Conservation (phyloP, 2,888 invertebrate species). For the Piscicola geometra region DNA sequence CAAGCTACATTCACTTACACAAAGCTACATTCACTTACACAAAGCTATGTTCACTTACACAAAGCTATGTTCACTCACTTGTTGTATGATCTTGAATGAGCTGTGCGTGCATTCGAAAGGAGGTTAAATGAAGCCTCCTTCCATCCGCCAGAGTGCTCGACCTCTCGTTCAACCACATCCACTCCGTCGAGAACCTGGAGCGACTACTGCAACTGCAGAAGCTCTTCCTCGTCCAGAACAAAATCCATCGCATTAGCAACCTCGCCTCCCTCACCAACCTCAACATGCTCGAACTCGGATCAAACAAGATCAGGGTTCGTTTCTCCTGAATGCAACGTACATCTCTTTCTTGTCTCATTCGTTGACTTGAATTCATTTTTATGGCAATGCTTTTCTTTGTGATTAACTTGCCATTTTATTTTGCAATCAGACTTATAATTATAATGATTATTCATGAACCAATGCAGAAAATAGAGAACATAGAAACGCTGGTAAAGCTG, state of each 20-base stretch:
- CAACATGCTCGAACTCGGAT: constrained; percentile 83
- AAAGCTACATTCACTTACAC: neutral
- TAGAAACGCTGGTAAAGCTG: constrained; percentile 70
- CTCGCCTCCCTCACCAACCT: constrained; percentile 73
- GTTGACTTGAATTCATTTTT: too few species aligned
- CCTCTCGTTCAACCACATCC: constrained; percentile 88
- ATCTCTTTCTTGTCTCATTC: too few species aligned
- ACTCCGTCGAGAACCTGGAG: constrained; percentile 76
- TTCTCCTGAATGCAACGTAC: neutral
- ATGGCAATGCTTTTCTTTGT: too few species aligned
- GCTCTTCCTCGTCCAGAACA: constrained; percentile 83
- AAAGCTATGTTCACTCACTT: neutral
- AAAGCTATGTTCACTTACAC: neutral
- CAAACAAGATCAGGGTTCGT: constrained; percentile 74
- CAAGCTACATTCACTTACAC: neutral
- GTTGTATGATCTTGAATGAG: too few species aligned
- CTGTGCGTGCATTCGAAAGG: too few species aligned
- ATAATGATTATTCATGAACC: too few species aligned
- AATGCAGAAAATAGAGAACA: constrained; percentile 75
- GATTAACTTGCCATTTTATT: too few species aligned
- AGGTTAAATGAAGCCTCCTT: too few species aligned
- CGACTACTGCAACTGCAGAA: constrained; percentile 72
- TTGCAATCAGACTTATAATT: too few species aligned
- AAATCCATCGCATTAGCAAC: constrained; percentile 79
- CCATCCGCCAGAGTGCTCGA: constrained; percentile 66